Conservation (phyloP, 2,797 vertebrate species). For the Astyanax mexicanus region DNA sequence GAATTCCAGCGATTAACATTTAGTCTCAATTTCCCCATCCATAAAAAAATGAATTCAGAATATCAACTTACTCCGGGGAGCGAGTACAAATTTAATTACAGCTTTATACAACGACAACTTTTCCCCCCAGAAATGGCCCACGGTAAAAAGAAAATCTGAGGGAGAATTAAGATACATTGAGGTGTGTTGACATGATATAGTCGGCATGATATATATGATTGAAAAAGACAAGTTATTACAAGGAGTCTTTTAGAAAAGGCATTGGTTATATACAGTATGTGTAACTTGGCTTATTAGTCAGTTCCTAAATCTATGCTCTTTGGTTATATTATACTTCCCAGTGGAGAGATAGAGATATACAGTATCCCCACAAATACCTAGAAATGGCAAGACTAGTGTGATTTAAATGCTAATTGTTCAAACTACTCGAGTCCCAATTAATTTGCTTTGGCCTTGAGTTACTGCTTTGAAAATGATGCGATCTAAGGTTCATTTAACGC, state of each 20-base stretch:
- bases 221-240: background rate
- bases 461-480: too few species aligned
- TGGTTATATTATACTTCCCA: too few species aligned
- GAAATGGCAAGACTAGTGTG: too few species aligned
- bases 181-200: constrained; percentile 9
- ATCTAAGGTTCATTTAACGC: too few species aligned
- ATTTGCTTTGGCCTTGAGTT: too few species aligned
- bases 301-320: too few species aligned
- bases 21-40: constrained; percentile 54
- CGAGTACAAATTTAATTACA: constrained; percentile 61
- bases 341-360: too few species aligned
- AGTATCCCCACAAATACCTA: too few species aligned
- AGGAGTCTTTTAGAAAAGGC: background rate
- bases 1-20: constrained; percentile 57
- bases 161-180: constrained; percentile 33
- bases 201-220: background rate
- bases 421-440: too few species aligned
- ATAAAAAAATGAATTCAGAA: constrained; percentile 57
- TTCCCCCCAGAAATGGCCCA: constrained; percentile 45
- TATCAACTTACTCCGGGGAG: constrained; percentile 51
- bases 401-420: too few species aligned
- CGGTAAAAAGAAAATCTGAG: constrained; percentile 20
- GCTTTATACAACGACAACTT: constrained; percentile 45
- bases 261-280: too few species aligned
- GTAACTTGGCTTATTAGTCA: too few species aligned